These are phyloP conservation scores for Danaus chrysippus DNA, from an alignment of 2,888 invertebrate species.

Conservation along the genomic window DNA sequence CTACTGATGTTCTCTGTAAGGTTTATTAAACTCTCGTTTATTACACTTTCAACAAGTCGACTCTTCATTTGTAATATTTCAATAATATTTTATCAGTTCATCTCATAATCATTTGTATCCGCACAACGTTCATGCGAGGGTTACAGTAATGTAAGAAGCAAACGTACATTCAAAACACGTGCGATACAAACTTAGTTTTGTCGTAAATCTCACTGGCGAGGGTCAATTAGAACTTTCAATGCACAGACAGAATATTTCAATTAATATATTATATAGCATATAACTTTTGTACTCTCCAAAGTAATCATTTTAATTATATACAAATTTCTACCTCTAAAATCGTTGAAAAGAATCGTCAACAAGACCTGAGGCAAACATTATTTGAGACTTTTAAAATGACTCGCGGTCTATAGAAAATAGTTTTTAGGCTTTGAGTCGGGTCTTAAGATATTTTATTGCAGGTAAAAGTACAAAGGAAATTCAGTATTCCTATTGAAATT, in stretches of 20 bases:
- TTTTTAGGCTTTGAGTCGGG: neutral
- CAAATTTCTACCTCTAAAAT: neutral
- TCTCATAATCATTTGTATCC: too few relatives aligned
- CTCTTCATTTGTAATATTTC: too few relatives aligned
- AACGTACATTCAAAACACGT: neutral
- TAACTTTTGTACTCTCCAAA: too few relatives aligned
- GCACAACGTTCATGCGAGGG: neutral
- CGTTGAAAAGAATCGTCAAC: neutral
- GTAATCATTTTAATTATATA: neutral
- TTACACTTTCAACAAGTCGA: too few relatives aligned
- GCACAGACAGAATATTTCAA: neutral
- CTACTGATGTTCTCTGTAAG: neutral
- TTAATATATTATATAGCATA: neutral
- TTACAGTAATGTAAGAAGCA: neutral
- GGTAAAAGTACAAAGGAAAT: slow-evolving; percentile 8
- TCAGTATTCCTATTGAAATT: slow-evolving; percentile 7
- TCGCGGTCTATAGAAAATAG: neutral
- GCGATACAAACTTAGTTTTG: neutral
- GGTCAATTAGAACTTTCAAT: slow-evolving; percentile 2
- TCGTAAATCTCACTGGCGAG: slow-evolving; percentile 5
- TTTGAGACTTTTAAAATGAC: neutral
- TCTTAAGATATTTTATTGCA: slow-evolving; percentile 6
- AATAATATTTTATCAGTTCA: too few relatives aligned
- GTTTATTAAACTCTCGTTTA: neutral
- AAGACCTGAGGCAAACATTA: neutral